Conservation (phyloP, 2,113 vertebrate genomes). For the Mobula birostris region DNA sequence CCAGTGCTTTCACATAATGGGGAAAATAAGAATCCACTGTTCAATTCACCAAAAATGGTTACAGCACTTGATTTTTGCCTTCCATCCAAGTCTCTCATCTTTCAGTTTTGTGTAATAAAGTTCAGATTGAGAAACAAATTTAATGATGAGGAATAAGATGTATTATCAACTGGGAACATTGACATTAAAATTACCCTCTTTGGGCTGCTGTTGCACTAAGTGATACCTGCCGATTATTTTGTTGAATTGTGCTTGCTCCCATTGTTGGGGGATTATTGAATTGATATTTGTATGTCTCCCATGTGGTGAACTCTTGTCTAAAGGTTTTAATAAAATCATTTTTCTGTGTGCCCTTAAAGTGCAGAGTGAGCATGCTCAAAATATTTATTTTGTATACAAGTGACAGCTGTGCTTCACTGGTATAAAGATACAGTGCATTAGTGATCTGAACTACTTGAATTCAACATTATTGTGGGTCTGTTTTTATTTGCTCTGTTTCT, state of each 20-base stretch:
- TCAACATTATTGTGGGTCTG: neutral
- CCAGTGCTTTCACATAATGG: neutral
- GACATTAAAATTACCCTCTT: neutral
- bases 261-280: neutral
- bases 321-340: slow-evolving; percentile 25
- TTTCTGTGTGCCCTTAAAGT: neutral
- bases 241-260: slow-evolving; percentile 6
- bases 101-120: neutral
- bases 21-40: neutral
- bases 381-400: neutral
- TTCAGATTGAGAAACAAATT: neutral
- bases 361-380: neutral
- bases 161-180: neutral
- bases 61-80: neutral
- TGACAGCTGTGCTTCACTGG: neutral
- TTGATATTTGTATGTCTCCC: neutral
- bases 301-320: neutral
- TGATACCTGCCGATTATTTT: slow-evolving; percentile 5
- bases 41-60: neutral
- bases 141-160: neutral
- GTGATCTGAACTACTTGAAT: neutral
- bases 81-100: neutral
- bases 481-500: neutral
- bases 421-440: neutral
- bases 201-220: slow-evolving; percentile 2